phyloP scores from a whole-genome alignment of 2,888 invertebrate genomes.

The Lomographa bimaculata region DNA sequence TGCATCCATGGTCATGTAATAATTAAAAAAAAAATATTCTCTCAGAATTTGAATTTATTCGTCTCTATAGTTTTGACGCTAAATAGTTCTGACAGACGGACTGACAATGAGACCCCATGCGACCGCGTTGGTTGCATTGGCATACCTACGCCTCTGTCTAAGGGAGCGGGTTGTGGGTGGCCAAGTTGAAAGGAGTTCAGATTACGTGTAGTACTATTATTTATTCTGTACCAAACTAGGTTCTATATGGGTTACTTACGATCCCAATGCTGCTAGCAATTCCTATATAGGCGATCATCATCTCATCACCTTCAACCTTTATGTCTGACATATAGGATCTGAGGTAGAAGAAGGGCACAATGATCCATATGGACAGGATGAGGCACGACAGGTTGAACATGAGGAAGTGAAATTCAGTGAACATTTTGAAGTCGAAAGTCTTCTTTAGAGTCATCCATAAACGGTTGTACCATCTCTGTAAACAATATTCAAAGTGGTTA shows the following conservation, averaged over 20 bases:
- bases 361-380: conserved; percentile 95
- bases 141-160: too few species aligned
- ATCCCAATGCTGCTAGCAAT: conserved; percentile 95
- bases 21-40: too few species aligned
- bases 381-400: conserved; percentile 93
- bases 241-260: conserved; percentile 77
- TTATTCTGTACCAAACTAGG: too few species aligned
- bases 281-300: conserved; percentile 93
- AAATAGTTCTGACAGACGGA: too few species aligned
- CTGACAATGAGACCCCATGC: too few species aligned
- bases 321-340: conserved; percentile 84
- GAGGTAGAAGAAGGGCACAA: conserved; percentile 96
- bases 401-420: conserved; percentile 90
- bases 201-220: too few species aligned
- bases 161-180: too few species aligned
- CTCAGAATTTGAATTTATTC: too few species aligned
- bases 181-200: too few species aligned
- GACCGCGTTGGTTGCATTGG: too few species aligned
- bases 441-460: conserved; percentile 85
- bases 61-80: too few species aligned
- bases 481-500: conserved; percentile 35
- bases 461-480: conserved; percentile 89
- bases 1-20: too few species aligned
- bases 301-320: conserved; percentile 87
- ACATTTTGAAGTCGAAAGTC: conserved; percentile 92